Base-by-base conservation (phyloP, 2,113 vertebrate species). In the Gadus chalcogrammus region DNA sequence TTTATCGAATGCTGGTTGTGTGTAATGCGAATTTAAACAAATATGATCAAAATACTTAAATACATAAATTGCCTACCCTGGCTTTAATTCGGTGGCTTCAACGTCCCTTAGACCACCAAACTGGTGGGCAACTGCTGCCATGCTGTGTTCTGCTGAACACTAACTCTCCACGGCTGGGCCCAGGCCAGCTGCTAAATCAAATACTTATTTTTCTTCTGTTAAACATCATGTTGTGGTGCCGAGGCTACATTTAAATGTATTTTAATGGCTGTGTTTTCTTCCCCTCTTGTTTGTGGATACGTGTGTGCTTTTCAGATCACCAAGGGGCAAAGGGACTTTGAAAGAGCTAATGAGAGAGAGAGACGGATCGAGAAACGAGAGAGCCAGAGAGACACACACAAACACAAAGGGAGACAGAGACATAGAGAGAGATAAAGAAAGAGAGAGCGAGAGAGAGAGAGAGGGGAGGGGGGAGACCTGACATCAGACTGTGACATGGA, bases 401-500 rank as follows among this genome's bases (percentile, higher is more conserved):
- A 11, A 27, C 59, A 62, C 16, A 69, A 18, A 13, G 38, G 52
- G 35, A 28, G 31, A 18, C 11, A 42, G 27, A 60, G 11, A 59
- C 9, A 12, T 58, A 62, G 17, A 27, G 17, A 17, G 18, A 31
- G 22, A 63, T 15, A 27, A 38, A n/a, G 42, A 61, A 15, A 52
- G 68, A 12, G 42, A 61, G 20, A 17, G 59, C 16, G 4, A 38
- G 59, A 3, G 6, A 67, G 64, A 38, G 65, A 58, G 56, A 55
- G 61, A 64, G 27, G 68, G 58, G 48, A 20, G 52, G 65, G 71
- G 81, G 77, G 82, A 86, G 83, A 80, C 77, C 76, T 81, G 64
- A 77, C 81, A 85, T 85, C 76, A 85, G 82, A 82, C 74, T 79
- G 85, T 82, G 87, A 90, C 83, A 83, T 73, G 69, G 77, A 87